Base-by-base conservation (phyloP, 2,888 invertebrate species). In the Brachypalpus laphriformis region DNA sequence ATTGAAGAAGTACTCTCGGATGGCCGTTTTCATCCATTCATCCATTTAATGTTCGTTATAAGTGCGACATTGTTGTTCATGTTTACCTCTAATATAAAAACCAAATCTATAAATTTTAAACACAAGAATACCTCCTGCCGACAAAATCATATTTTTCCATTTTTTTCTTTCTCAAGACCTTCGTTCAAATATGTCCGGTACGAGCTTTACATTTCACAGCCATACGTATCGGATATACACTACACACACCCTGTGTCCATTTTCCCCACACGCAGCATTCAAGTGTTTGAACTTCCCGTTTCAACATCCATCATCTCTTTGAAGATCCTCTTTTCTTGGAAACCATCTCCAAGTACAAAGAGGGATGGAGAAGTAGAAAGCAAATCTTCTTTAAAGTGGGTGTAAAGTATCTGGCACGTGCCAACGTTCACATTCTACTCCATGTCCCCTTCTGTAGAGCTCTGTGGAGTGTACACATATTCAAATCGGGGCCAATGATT, bases 341-440 rank as follows among this genome's bases (percentile, higher is more conserved):
- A 70, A 51, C 68, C 80, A 68, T 63, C 42, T 74, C 22, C 34
- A 51, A 54, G 65, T 54, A 28, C 22, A 31, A 14, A 51, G 40
- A 31, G 34, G 31, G 34, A 25, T n/a, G 8, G 14, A 6, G 6
- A 49, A 11, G 51, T 31, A 37, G 47, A 37, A 25, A 31, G n/a
- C n/a, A n/a, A 70, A 49, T 16, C 34, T 40, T 47, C 47, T 61
- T 56, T 42, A 61, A 80, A 70, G 83, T 80, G 80, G 70, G 83
- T 83, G 83, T 70, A 75, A 83, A 70, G 80, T 75, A 75, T 57
- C 51, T 28, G 51, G 80, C 83, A 83, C 83, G 83, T 83, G 83
- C 70, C 68, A 51, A 11, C 42, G 40, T 71, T 59, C 31, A 63
- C 22, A 68, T 78, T 72, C 51, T 14, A 8, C 28, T 40, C 28